Evolutionary conservation across 2,888 invertebrate genomes (phyloP).

Genomic region (Autographa pulchrina): DNA sequence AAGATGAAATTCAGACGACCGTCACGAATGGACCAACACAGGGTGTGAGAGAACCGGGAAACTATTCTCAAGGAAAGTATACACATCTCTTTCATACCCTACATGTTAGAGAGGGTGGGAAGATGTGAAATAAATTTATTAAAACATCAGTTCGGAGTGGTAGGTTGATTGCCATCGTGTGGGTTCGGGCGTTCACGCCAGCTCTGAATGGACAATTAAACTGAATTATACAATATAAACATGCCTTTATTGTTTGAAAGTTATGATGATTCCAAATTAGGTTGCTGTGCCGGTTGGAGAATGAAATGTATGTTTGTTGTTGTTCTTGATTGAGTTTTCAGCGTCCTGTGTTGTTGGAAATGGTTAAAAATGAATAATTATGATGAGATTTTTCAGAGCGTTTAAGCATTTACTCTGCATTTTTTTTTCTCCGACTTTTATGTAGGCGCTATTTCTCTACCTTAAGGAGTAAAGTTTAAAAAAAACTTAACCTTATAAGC

Average conservation of each 20-base stretch:
- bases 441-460: no score
- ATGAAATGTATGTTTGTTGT: conserved; percentile 2
- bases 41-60: conserved; percentile 66
- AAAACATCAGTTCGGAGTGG: conserved; percentile 74
- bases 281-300: conserved; percentile 34
- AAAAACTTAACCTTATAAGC: no score
- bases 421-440: no score
- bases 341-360: not conserved
- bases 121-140: conserved; percentile 72
- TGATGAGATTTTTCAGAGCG: not conserved
- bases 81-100: conserved; percentile 49
- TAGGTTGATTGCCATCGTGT: conserved; percentile 83
- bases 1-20: conserved; percentile 78
- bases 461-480: no score
- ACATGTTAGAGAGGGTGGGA: conserved; percentile 62
- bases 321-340: not conserved
- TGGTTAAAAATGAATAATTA: not conserved
- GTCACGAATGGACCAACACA: conserved; percentile 76
- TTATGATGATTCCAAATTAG: conserved; percentile 59
- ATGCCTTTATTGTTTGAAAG: conserved; percentile 68
- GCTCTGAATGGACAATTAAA: conserved; percentile 77
- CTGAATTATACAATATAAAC: conserved; percentile 80
- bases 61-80: conserved; percentile 61
- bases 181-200: conserved; percentile 76
- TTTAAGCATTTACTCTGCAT: not conserved